A percentile compares a stretch with the other conserved stretches of the same genome.
phyloP scores from a whole-genome alignment of 37 sponge, comb jelly and placozoan species.

The Aphrocallistes beatrix region DNA sequence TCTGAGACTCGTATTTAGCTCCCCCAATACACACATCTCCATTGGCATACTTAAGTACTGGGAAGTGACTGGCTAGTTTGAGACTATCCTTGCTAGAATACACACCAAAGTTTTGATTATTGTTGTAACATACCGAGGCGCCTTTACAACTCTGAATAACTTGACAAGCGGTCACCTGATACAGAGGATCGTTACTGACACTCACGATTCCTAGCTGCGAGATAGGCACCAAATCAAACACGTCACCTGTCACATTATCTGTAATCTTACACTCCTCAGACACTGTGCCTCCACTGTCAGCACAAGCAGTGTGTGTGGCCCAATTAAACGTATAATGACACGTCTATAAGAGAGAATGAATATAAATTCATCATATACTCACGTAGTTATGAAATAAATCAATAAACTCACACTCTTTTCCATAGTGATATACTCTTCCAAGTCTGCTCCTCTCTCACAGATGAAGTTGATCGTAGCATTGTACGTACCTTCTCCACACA shows the following conservation, averaged over 20 bases:
- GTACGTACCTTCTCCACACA: neutral
- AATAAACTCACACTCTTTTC: neutral
- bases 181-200: neutral
- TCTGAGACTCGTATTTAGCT: neutral
- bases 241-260: neutral
- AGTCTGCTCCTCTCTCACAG: neutral
- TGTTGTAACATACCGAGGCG: neutral
- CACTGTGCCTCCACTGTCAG: neutral
- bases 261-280: neutral
- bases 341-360: neutral
- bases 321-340: neutral
- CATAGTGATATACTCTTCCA: neutral
- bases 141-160: neutral
- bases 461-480: neutral
- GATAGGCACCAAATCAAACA: neutral
- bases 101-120: neutral
- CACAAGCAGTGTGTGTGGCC: slow-evolving; percentile 2
- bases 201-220: neutral
- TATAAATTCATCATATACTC: neutral
- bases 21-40: neutral
- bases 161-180: neutral
- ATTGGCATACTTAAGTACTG: neutral
- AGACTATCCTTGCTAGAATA: neutral
- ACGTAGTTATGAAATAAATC: too few relatives aligned
- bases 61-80: neutral